Conservation (phyloP, 2,888 invertebrate genomes). For the Zhengitettix transpicula region DNA sequence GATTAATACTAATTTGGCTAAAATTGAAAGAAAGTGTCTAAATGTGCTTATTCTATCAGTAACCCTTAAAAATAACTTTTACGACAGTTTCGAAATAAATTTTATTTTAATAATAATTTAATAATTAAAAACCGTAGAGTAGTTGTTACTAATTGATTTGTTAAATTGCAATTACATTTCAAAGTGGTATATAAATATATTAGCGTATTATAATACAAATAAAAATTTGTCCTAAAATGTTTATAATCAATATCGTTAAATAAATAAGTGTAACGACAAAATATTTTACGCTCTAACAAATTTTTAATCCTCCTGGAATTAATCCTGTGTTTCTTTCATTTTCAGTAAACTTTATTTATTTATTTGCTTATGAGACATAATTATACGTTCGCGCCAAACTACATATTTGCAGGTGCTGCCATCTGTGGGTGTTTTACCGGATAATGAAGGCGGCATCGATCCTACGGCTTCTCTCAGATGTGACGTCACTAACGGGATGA, state of each 20-base stretch:
- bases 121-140: neutral
- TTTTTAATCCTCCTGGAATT: too few species aligned
- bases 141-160: neutral
- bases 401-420: neutral
- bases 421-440: neutral
- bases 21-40: neutral
- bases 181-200: constrained; percentile 3
- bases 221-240: constrained; percentile 8
- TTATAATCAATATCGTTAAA: constrained; percentile 8
- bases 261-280: constrained; percentile 4
- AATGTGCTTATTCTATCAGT: neutral
- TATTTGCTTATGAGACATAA: too few species aligned
- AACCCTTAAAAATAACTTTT: neutral
- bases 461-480: neutral
- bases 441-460: neutral
- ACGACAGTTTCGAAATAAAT: neutral
- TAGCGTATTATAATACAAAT: constrained; percentile 2
- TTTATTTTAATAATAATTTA: constrained; percentile 1
- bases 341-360: too few species aligned
- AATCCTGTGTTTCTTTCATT: too few species aligned
- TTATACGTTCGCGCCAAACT: too few species aligned
- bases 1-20: neutral
- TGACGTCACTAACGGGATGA: too few species aligned
- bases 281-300: too few species aligned
- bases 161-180: neutral